phyloP scores from a whole-genome alignment of 1,140 invertebrate genomes.

The Scaptomyza pallida region DNA sequence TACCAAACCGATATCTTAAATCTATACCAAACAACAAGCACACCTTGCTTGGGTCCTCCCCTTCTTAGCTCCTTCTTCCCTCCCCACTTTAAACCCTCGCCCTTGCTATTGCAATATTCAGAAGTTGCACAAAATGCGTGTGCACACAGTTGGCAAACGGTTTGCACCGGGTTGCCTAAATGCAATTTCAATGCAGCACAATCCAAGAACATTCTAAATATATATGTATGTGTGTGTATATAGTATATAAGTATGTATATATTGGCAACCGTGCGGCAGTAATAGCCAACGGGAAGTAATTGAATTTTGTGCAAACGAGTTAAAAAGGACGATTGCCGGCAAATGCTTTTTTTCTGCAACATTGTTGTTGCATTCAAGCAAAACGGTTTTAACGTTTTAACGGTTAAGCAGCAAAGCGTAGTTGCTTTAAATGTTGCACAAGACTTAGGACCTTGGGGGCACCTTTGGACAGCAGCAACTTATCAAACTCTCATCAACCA shows the following conservation, averaged over 20 bases:
- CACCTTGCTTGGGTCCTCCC: conserved; percentile 10
- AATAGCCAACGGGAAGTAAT: conserved; percentile 69
- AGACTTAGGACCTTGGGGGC: too few relatives aligned
- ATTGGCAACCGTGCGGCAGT: conserved; percentile 41
- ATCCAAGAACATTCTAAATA: conserved; percentile 14
- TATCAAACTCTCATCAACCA: conserved; percentile 35
- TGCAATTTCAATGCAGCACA: conserved; percentile 58
- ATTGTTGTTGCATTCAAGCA: conserved; percentile 43
- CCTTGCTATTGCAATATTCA: conserved; percentile 23
- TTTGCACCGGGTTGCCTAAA: conserved; percentile 64
- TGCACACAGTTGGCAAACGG: conserved; percentile 75
- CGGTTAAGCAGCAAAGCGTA: conserved; percentile 16
- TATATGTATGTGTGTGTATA: conserved; percentile 5
- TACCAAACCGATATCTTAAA: not conserved
- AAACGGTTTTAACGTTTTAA: conserved; percentile 5
- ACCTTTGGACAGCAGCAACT: conserved; percentile 21
- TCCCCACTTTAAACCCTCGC: not conserved
- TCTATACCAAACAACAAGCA: too few relatives aligned
- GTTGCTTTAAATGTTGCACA: conserved; percentile 16
- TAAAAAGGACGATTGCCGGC: conserved; percentile 67
- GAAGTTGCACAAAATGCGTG: conserved; percentile 71
- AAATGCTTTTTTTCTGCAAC: conserved; percentile 66
- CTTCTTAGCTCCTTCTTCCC: too few relatives aligned
- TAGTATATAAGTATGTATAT: conserved; percentile 34
- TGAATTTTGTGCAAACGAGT: conserved; percentile 72